A percentile compares a stretch with the other conserved stretches of the same genome.
Evolutionary conservation across 2,888 invertebrate genomes (phyloP).

Genomic region (Dysmachus trigonus): DNA sequence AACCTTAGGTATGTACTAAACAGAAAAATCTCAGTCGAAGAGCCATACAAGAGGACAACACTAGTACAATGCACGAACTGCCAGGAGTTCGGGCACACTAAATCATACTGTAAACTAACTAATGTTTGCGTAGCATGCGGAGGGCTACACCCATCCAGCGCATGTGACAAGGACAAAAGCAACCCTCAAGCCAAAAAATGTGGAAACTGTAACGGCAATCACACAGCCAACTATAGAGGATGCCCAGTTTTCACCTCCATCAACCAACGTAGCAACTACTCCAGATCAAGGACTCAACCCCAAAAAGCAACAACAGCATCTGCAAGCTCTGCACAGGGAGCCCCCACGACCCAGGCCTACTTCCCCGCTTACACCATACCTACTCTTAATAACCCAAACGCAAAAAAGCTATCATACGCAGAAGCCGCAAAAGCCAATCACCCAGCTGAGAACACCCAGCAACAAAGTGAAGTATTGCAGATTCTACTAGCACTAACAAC

Average conservation of each 20-base stretch:
- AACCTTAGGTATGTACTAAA: neutral
- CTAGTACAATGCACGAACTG: neutral
- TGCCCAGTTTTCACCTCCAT: neutral
- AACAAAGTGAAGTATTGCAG: conserved; percentile 1
- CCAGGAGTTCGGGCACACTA: neutral
- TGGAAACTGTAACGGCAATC: neutral
- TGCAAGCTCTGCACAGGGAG: neutral
- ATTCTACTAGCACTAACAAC: neutral
- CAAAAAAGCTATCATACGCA: neutral
- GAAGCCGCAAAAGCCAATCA: neutral
- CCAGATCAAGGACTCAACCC: neutral
- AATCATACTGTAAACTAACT: too few relatives aligned
- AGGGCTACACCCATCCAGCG: neutral
- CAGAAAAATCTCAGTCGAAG: neutral
- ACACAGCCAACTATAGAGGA: neutral
- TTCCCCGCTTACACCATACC: neutral
- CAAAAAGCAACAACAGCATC: neutral
- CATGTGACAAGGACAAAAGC: neutral
- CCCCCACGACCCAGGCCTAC: neutral
- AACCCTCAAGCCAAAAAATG: neutral
- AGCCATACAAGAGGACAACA: neutral
- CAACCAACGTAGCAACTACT: neutral
- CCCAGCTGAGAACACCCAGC: neutral
- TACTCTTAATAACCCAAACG: neutral
- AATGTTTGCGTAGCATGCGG: neutral